Percentiles rank a stretch among this genome's conserved stretches.
phyloP scores from a whole-genome alignment of 2,888 invertebrate species.

The Harmothoe impar region DNA sequence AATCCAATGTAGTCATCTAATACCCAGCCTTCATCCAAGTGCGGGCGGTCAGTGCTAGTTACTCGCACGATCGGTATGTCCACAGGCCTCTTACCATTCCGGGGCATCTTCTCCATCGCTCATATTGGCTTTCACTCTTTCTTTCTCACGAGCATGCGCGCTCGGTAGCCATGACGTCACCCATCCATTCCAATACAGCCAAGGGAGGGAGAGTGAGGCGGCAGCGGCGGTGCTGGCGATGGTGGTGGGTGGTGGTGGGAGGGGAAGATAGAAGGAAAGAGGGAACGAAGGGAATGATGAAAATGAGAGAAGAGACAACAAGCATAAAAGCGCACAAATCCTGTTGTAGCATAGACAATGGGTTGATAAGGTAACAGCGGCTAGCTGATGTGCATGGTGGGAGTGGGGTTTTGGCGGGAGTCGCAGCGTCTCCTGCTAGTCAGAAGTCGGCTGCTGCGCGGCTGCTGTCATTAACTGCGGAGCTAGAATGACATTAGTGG shows the following conservation, averaged over 20 bases:
- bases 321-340: neutral
- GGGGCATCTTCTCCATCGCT: conserved; percentile 50
- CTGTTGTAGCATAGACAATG: neutral
- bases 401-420: neutral
- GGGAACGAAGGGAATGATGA: neutral
- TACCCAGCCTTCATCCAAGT: conserved; percentile 57
- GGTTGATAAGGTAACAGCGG: neutral
- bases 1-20: conserved; percentile 46
- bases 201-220: neutral
- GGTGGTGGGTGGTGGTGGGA: neutral
- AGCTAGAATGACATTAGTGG: conserved; percentile 45
- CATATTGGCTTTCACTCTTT: conserved; percentile 53
- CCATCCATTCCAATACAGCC: conserved; percentile 60
- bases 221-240: neutral
- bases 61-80: conserved; percentile 56
- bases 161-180: conserved; percentile 50
- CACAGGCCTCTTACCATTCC: conserved; percentile 54
- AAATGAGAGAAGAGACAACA: neutral
- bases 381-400: neutral
- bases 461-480: conserved; percentile 46
- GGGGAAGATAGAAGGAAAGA: neutral
- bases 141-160: conserved; percentile 60
- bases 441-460: conserved; percentile 11
- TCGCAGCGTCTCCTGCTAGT: neutral
- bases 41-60: conserved; percentile 39